phyloP scores from a whole-genome alignment of 2,797 vertebrate genomes.

The Tolypeutes matacus region DNA sequence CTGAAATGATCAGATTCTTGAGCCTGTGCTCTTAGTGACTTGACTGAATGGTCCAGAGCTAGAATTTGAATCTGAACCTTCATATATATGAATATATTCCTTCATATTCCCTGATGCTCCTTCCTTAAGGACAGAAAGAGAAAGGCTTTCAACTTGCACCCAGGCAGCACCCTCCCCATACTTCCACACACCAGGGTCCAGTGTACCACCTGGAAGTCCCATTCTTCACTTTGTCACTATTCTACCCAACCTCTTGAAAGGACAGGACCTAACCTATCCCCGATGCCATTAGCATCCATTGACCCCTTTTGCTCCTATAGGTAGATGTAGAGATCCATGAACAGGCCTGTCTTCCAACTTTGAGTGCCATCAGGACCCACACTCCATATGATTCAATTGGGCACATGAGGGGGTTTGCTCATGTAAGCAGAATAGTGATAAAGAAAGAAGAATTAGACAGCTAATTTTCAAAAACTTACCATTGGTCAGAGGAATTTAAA shows the following conservation, averaged over 20 bases:
- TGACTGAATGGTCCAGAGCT: background rate
- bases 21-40: background rate
- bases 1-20: background rate
- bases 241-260: background rate
- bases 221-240: background rate
- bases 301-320: background rate
- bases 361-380: background rate
- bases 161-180: too few relatives aligned
- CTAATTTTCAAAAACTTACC: background rate
- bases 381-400: background rate
- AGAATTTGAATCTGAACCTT: background rate
- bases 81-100: too few relatives aligned
- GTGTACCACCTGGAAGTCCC: too few relatives aligned
- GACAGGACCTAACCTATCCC: background rate
- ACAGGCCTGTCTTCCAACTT: background rate
- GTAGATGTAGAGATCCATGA: background rate
- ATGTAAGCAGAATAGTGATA: background rate
- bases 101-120: background rate
- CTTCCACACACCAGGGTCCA: background rate
- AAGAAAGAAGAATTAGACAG: background rate
- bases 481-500: background rate
- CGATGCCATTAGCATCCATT: background rate
- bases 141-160: background rate
- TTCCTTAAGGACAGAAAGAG: background rate
- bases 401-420: background rate